Evolutionary conservation across 2,888 invertebrate genomes (phyloP), one percentile per base, ranked within the genome.

Genomic region (Gonocerus acuteangulatus): DNA sequence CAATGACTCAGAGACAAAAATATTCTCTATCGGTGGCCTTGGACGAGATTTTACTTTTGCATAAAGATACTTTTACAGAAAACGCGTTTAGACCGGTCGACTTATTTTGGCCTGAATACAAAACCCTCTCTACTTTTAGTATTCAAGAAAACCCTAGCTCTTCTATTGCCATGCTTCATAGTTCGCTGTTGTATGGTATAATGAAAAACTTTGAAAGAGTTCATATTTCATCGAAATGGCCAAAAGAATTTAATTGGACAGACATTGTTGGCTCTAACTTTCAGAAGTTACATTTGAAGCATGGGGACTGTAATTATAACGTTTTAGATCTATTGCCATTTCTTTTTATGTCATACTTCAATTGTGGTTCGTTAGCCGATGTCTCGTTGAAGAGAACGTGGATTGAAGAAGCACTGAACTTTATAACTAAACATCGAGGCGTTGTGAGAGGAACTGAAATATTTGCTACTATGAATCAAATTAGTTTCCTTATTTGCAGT

Each of bases 61-160:
- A 76, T 48, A 71, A 73, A 18, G 67, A 70, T 57, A 64, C 71
- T 67, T 69, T 73, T 62, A 63, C 70, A 15, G 16, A 47, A 11
- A 19, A 9, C 13, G 16, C 49, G 9, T 34, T 59, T 9, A 59
- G 36, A 7, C 16, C 59, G 2, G 39, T 45, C 9, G 69, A 71
- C 56, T 66, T 67, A 2, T 69, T 73, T 22, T 70, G 72, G 64
- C 66, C 71, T 15, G 64, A 70, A 61, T 68, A 73, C 1, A 67
- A 69, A 0, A 79, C 78, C 1, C 68, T 76, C 61, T 72, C 69
- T 42, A 71, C 77, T 1, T 67, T 72, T 66, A 77, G 79, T 42
- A 70, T 85, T n/a, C 76, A 78, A 58, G 73, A 74, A 2, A 76
- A 80, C 71, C 79, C 82, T 0, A 69, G 71, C 1, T 70, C 79